Evolutionary conservation across 1,140 invertebrate genomes (phyloP).

Genomic region (Hesperophylax magnus): DNA sequence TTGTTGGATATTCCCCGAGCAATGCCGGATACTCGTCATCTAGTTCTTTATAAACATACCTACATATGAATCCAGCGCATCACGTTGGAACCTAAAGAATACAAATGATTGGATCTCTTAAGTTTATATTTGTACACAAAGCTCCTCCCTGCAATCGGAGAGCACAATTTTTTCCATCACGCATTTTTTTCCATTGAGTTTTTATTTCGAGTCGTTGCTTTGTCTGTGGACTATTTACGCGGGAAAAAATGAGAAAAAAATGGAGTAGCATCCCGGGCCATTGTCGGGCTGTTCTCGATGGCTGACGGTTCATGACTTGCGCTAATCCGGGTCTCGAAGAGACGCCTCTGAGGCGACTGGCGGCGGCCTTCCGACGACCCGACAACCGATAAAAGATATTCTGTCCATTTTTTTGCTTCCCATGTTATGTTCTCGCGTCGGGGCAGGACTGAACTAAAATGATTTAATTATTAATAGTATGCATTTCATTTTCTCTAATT

Average conservation of each 20-base stretch:
- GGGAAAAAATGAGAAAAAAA: constrained; percentile 39
- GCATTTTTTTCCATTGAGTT: too few species aligned
- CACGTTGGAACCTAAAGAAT: too few species aligned
- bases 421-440: neutral
- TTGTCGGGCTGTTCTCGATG: constrained; percentile 26
- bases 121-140: neutral
- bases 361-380: constrained; percentile 23
- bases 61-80: too few species aligned
- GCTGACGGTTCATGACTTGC: constrained; percentile 32
- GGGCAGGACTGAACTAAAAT: neutral
- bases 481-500: too few species aligned
- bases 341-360: constrained; percentile 17
- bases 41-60: too few species aligned
- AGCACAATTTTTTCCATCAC: neutral
- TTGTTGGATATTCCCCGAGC: too few species aligned
- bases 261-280: constrained; percentile 27
- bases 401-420: neutral
- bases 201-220: neutral
- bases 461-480: neutral
- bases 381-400: constrained; percentile 1
- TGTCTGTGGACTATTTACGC: constrained; percentile 22
- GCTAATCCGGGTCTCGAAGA: neutral
- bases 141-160: neutral
- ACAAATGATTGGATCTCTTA: neutral
- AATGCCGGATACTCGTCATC: too few species aligned